These are phyloP conservation scores for Pollicipes pollicipes DNA, from an alignment of 1,140 invertebrate genomes.

Conservation along the genomic window DNA sequence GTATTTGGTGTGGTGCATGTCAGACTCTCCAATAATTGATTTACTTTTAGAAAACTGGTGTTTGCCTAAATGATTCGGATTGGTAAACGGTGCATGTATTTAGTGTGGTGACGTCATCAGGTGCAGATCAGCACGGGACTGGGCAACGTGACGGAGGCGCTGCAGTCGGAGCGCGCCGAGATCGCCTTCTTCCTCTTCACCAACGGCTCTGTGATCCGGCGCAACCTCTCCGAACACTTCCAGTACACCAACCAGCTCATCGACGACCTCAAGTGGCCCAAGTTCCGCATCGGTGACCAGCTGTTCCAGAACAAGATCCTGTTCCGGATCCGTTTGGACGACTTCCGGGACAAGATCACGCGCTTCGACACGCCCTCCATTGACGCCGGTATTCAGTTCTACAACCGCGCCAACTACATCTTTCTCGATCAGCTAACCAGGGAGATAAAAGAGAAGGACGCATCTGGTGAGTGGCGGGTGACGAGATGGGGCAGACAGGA, in stretches of 20 bases:
- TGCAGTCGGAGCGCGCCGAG: constrained; percentile 25
- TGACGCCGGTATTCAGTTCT: constrained; percentile 16
- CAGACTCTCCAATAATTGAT: no score
- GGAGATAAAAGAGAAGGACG: constrained; percentile 16
- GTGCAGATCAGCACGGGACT: constrained; percentile 15
- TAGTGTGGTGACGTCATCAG: no score
- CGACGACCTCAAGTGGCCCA: constrained; percentile 13
- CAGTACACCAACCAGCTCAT: constrained; percentile 15
- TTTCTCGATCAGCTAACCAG: constrained; percentile 15
- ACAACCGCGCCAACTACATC: constrained; percentile 16
- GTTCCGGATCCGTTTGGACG: constrained; percentile 19
- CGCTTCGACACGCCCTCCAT: constrained; percentile 12
- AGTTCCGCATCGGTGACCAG: constrained; percentile 13
- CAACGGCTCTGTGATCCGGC: constrained; percentile 14
- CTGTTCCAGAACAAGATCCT: constrained; percentile 17
- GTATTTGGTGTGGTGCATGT: no score
- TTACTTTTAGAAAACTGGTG: no score
- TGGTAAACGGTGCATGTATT: no score
- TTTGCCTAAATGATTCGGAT: no score
- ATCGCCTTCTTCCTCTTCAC: constrained; percentile 20
- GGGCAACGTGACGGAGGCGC: constrained; percentile 16
- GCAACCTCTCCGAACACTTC: constrained; percentile 16
- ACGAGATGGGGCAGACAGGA: no score
- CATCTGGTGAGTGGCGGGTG: constrained; percentile 7
- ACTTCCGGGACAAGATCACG: constrained; percentile 16